Evolutionary conservation across 2,888 invertebrate genomes (phyloP).

Genomic region (Syritta pipiens): DNA sequence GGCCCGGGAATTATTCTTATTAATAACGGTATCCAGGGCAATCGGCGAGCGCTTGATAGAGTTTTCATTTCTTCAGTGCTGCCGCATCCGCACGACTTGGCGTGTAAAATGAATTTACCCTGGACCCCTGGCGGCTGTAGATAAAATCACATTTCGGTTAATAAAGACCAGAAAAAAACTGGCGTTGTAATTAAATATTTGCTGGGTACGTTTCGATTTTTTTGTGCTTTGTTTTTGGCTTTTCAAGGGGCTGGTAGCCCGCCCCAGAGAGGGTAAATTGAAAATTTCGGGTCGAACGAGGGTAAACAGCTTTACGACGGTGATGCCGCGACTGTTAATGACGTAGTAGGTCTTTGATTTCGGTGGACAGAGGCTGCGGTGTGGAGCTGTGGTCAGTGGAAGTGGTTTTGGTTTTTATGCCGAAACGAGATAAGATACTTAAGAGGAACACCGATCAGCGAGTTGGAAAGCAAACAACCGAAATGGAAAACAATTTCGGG

Average conservation of each 20-base stretch:
- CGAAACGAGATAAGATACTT: no score
- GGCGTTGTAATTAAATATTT: slow-evolving; percentile 54
- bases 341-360: slow-evolving; percentile 30
- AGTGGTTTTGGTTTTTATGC: no score
- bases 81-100: slow-evolving; percentile 9
- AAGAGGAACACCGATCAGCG: no score
- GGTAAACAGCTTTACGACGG: slow-evolving; percentile 33
- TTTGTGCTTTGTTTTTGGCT: not conserved
- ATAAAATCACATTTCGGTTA: slow-evolving; percentile 61
- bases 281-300: slow-evolving; percentile 21
- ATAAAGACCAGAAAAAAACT: slow-evolving; percentile 46
- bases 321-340: slow-evolving; percentile 32
- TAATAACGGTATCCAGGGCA: slow-evolving; percentile 26
- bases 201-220: no score
- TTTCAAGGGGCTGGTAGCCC: not conserved
- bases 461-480: no score
- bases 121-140: slow-evolving; percentile 6
- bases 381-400: not conserved
- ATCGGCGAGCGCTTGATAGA: not conserved
- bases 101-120: slow-evolving; percentile 19
- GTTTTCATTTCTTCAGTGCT: not conserved
- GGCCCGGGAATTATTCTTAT: slow-evolving; percentile 34
- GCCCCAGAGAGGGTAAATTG: slow-evolving; percentile 7
- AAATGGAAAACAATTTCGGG: no score
- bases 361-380: not conserved